These are phyloP conservation scores for Heliconius cydno DNA, from an alignment of 2,888 invertebrate species.

Conservation along the genomic window DNA sequence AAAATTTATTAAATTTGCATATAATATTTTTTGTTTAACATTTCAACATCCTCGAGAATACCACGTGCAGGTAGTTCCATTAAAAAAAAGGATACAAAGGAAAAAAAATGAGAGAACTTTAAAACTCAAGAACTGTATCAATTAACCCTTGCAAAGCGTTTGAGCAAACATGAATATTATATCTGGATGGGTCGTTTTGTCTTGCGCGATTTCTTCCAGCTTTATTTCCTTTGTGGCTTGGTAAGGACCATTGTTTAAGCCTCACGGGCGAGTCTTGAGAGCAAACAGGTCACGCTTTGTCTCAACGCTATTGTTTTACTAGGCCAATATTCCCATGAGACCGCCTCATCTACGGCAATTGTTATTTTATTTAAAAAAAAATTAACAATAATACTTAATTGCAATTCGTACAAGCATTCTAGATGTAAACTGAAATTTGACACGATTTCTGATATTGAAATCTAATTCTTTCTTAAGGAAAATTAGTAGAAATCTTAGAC, in stretches of 20 bases:
- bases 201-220: constrained; percentile 61
- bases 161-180: constrained; percentile 49
- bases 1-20: too few species aligned
- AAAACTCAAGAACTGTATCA: constrained; percentile 43
- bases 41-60: background rate
- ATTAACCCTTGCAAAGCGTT: constrained; percentile 48
- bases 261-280: constrained; percentile 69
- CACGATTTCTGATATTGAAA: background rate
- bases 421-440: background rate
- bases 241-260: constrained; percentile 70
- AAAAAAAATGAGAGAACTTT: constrained; percentile 31
- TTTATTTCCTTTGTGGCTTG: constrained; percentile 62
- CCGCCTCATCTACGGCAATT: constrained; percentile 44
- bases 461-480: background rate
- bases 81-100: constrained; percentile 22
- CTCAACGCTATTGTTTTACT: constrained; percentile 69
- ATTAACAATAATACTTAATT: constrained; percentile 40
- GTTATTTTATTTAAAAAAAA: constrained; percentile 43
- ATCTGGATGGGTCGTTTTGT: constrained; percentile 52
- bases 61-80: constrained; percentile 17
- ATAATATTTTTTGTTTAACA: background rate
- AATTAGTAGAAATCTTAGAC: background rate
- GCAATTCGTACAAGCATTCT: constrained; percentile 26
- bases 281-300: constrained; percentile 73
- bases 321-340: constrained; percentile 70